Base-by-base conservation (phyloP, 2,113 vertebrate species). In the Labeo catla region DNA sequence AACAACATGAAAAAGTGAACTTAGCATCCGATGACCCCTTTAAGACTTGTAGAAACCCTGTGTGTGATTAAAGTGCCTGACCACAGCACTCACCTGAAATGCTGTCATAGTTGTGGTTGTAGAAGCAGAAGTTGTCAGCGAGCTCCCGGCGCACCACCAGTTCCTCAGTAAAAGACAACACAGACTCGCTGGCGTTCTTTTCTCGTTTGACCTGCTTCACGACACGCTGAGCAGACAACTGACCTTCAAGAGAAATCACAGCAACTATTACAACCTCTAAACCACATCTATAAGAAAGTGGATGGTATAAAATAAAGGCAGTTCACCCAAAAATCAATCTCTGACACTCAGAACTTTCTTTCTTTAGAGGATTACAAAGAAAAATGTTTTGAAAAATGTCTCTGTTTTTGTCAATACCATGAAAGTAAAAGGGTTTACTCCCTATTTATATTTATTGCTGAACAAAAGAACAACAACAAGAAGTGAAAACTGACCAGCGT, bases 61-160 rank as follows among this genome's bases (percentile, higher is more conserved):
- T 16, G 73, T 50, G 6, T 19, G 23, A 28, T 34, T 49, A 7
- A 15, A 28, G 47, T n/a, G 9, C 49, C 4, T 21, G 81, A 52
- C 3, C 28, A 54, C 23, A n/a, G 34, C 15, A 83, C 93, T 90
- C 88, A 98, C 97, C 97, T 87, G 95, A 93, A 49, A 97, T 34
- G 0, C 92, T 93, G 94, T 98, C 97, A 0, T 98, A 98, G 76
- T 96, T 95, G 72, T 94, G 87, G 74, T 98, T 98, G 94, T 97
- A 98, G 91, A 94, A 98, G 92, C 97, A 98, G 89, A 96, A 98
- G 93, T 98, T 98, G 92, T 98, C 97, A 0, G 96, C 95, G 90
- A 98, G 94, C 90, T 98, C 97, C 72, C 96, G 81, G 43, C 97
- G 95, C 80, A 98, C 95, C 88, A 98, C 94, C 0, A 97, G 93